Percentiles rank a stretch among this genome's conserved stretches.
These are phyloP conservation scores for Chanos chanos DNA, from an alignment of 2,797 vertebrate genomes.

Conservation along the genomic window DNA sequence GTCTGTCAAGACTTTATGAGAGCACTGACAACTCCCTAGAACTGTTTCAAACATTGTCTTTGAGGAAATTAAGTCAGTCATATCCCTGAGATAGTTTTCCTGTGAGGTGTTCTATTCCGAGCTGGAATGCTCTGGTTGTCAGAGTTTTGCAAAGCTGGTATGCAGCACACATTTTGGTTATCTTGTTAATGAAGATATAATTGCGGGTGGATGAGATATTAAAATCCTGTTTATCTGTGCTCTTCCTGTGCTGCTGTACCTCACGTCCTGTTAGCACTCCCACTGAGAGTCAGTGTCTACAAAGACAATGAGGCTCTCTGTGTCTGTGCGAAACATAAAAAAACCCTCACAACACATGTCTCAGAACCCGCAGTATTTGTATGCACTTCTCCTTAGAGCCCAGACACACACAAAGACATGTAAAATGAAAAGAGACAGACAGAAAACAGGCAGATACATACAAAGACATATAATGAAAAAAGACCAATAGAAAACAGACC, in stretches of 20 bases:
- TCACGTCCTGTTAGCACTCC: constrained; percentile 48
- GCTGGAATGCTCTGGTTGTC: no score
- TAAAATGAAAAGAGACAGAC: background rate
- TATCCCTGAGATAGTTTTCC: no score
- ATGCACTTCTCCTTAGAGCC: background rate
- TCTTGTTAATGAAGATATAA: constrained; percentile 58
- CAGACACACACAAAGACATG: background rate
- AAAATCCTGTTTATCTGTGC: constrained; percentile 55
- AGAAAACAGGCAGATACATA: background rate
- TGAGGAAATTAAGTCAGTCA: no score
- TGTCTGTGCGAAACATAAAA: no score
- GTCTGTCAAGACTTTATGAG: no score
- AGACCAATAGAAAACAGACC: background rate
- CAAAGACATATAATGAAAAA: background rate
- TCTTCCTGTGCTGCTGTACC: constrained; percentile 49
- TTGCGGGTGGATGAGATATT: constrained; percentile 58
- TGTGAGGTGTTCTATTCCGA: no score
- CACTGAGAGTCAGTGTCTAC: constrained; percentile 14
- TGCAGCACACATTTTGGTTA: constrained; percentile 49
- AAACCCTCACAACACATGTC: no score
- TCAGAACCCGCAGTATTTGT: no score
- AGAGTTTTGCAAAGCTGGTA: constrained; percentile 17
- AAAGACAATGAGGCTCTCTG: no score
- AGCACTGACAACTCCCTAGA: no score
- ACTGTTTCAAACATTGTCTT: no score